phyloP scores from a whole-genome alignment of 2,888 invertebrate species.

The Notodonta dromedarius region DNA sequence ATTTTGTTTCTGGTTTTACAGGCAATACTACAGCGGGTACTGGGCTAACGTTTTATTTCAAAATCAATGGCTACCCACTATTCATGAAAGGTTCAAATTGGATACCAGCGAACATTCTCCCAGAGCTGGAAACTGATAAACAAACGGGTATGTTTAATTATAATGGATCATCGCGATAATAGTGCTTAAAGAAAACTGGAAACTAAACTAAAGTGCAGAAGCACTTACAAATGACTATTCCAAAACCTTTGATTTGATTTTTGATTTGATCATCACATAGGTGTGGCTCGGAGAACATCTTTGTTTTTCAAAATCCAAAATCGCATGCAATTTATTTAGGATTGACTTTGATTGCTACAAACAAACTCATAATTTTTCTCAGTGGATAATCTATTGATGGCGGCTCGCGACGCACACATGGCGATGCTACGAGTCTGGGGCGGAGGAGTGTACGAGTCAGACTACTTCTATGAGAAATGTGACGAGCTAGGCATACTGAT shows the following conservation, averaged over 20 bases:
- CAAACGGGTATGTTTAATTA: conserved; percentile 65
- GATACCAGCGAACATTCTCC: conserved; percentile 94
- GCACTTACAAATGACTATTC: neutral
- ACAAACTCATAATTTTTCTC: conserved; percentile 17
- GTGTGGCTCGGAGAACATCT: neutral
- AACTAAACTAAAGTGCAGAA: neutral
- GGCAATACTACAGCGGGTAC: conserved; percentile 64
- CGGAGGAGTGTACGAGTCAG: conserved; percentile 97
- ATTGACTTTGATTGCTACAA: too few species aligned
- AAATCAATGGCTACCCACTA: conserved; percentile 93
- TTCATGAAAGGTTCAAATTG: conserved; percentile 98
- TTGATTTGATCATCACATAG: too few species aligned
- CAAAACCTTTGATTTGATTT: too few species aligned
- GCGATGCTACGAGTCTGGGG: conserved; percentile 99
- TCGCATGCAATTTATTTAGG: too few species aligned
- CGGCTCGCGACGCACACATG: conserved; percentile 92
- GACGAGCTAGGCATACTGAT: conserved; percentile 96
- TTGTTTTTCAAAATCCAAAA: too few species aligned
- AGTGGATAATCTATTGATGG: conserved; percentile 86
- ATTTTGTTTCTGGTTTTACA: conserved; percentile 30
- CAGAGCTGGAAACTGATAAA: conserved; percentile 86
- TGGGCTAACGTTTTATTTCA: conserved; percentile 94
- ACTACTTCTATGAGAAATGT: conserved; percentile 93
- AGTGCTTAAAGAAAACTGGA: neutral
- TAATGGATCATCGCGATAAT: too few species aligned